Evolutionary conservation across 2,888 invertebrate species (phyloP).

Genomic region (Vannuccia rotundouncinata): DNA sequence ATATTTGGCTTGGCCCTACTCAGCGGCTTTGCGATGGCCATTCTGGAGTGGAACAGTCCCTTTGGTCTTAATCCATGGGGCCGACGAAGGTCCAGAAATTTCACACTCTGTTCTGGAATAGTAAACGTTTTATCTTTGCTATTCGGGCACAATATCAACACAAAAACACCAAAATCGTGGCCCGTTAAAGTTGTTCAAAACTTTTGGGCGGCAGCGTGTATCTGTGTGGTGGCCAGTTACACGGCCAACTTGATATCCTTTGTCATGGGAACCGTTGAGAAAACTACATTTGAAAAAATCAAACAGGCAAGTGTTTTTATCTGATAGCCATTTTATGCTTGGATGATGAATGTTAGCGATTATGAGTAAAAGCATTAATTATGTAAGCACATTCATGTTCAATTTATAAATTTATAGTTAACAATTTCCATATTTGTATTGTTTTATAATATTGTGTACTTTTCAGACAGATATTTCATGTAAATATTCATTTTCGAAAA

Average conservation of each 20-base stretch:
- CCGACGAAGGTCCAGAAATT: neutral
- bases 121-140: neutral
- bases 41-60: conserved; percentile 32
- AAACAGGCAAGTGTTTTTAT: neutral
- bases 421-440: no score
- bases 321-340: no score
- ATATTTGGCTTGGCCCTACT: neutral
- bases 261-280: conserved; percentile 66
- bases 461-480: no score
- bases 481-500: no score
- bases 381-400: no score
- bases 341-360: no score
- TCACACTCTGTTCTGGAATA: conserved; percentile 18
- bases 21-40: conserved; percentile 19
- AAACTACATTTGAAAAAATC: neutral
- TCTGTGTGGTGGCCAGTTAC: conserved; percentile 82
- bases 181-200: conserved; percentile 29
- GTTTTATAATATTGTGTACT: no score
- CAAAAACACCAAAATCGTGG: conserved; percentile 33
- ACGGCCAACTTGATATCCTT: conserved; percentile 87
- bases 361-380: no score
- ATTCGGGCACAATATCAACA: conserved; percentile 3
- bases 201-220: conserved; percentile 27
- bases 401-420: no score
- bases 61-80: conserved; percentile 32